Evolutionary conservation across 2,888 invertebrate genomes (phyloP), one percentile per base, ranked within the genome.

Genomic region (Megastigmus dorsalis): DNA sequence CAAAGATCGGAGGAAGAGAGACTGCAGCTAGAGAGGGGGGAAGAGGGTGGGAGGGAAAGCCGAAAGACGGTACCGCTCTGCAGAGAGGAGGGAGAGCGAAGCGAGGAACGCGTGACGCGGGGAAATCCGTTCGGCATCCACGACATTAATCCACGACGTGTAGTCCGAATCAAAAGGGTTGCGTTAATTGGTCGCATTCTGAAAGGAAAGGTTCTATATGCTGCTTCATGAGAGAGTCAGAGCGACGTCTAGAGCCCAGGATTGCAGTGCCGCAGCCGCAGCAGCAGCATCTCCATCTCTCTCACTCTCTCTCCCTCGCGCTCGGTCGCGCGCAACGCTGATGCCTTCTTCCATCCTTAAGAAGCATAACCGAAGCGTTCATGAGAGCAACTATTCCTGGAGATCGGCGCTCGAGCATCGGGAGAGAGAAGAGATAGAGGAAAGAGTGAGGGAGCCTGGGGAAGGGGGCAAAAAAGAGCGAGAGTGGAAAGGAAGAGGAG

Each of bases 91-190:
- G n/a, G n/a, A n/a, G n/a, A n/a, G n/a, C n/a, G n/a, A n/a, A 62
- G 41, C 52, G 45, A 18, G 66, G 41, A 54, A 71, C 65, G 50
- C 55, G 57, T 18, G 33, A 45, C 28, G 18, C 33, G 57, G 45
- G n/a, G 38, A 62, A 52, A 62, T 67, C 55, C 45, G 55, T 65
- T 48, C 52, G 57, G 65, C 65, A 71, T 77, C 67, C 63, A 36
- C 71, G 74, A 70, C 80, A 79, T 81, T 80, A 80, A 83, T 82
- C 78, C 80, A 74, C 74, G 72, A 70, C 69, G 26, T 63, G 68
- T 62, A 50, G 70, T 66, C 71, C 79, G 72, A 82, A 83, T 84
- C 82, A 82, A 84, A 83, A 78, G 80, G 80, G 70, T 74, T 75
- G 78, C 81, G 81, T 82, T 82, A 84, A 84, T 84, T 83, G 83